phyloP scores from a whole-genome alignment of 2,888 invertebrate genomes.

The Mayetiola destructor region DNA sequence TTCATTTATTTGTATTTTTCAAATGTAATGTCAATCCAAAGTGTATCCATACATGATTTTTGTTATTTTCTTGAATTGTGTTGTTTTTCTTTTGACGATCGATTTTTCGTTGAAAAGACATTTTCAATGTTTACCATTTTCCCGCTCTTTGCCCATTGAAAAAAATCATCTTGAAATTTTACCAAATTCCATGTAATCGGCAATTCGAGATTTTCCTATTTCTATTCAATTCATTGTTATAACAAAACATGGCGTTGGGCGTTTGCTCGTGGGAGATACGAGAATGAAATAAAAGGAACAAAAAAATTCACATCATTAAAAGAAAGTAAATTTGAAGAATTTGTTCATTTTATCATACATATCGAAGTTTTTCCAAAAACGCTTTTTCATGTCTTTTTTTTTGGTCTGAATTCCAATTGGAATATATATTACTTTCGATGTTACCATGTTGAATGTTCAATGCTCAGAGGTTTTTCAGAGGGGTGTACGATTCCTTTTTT shows the following conservation, averaged over 20 bases:
- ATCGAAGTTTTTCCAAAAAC: conserved; percentile 1
- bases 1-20: neutral
- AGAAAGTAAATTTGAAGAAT: neutral
- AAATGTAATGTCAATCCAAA: neutral
- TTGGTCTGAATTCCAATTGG: neutral
- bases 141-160: neutral
- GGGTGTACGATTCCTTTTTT: conserved; percentile 8
- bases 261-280: neutral
- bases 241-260: no score
- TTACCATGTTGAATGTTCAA: neutral
- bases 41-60: neutral
- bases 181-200: conserved; percentile 1
- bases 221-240: no score
- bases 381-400: no score
- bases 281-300: neutral
- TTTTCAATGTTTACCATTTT: neutral
- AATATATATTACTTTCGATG: neutral
- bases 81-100: neutral
- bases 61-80: neutral
- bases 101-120: no score
- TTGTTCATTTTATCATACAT: conserved; percentile 8
- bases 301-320: no score
- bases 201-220: neutral
- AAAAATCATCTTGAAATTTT: conserved; percentile 9
- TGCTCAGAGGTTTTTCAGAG: neutral